phyloP scores from a whole-genome alignment of 2,113 vertebrate genomes.

The Cettia cetti region DNA sequence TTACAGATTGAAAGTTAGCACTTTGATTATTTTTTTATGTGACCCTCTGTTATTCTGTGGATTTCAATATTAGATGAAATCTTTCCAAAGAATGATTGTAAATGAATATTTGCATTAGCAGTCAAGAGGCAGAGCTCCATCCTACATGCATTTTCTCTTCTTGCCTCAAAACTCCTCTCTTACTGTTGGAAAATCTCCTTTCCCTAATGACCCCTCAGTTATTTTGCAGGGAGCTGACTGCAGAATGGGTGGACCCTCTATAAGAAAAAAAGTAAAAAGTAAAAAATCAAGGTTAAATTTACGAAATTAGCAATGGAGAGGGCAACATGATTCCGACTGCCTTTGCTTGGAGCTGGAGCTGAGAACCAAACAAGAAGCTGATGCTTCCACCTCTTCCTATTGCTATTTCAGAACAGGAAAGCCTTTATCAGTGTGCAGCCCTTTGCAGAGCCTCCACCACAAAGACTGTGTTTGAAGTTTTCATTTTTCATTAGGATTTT shows the following conservation, averaged over 20 bases:
- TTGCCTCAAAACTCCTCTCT: background rate
- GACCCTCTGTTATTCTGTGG: background rate
- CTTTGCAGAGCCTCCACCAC: background rate
- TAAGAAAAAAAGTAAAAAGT: background rate
- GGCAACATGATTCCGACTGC: background rate
- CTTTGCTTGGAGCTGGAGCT: background rate
- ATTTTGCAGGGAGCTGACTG: background rate
- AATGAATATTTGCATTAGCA: background rate
- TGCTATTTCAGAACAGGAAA: constrained; percentile 42
- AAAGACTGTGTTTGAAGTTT: background rate
- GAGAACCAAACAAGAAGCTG: background rate
- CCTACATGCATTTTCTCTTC: background rate
- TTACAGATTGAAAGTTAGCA: background rate
- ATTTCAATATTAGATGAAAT: background rate
- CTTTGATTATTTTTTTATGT: background rate
- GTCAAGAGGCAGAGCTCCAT: background rate
- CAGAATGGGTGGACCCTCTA: background rate
- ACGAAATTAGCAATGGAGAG: background rate
- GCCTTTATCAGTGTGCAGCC: background rate
- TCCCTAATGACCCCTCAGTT: background rate
- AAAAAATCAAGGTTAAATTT: background rate
- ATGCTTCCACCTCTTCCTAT: constrained; percentile 43
- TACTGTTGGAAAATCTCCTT: background rate
- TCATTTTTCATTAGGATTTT: background rate
- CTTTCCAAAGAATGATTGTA: background rate